Evolutionary conservation across 2,797 vertebrate species (phyloP).

Genomic region (Prionace glauca): DNA sequence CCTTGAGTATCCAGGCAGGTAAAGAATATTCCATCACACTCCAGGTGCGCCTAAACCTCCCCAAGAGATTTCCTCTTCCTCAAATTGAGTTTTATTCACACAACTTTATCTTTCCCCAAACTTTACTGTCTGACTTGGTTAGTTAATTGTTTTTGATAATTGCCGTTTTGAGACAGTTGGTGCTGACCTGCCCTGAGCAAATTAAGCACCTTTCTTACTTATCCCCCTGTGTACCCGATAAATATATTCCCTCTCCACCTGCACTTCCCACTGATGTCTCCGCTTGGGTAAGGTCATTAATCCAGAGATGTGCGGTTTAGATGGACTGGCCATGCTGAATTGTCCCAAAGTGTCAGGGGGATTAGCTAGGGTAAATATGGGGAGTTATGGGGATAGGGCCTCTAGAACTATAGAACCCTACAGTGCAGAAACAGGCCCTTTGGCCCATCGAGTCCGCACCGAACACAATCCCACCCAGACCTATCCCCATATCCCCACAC

Average conservation of each 20-base stretch:
- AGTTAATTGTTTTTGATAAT: not conserved
- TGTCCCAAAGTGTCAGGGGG: too few relatives aligned
- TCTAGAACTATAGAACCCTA: too few relatives aligned
- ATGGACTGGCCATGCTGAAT: too few relatives aligned
- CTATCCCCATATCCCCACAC: too few relatives aligned
- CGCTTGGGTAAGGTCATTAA: not conserved
- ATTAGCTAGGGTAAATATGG: too few relatives aligned
- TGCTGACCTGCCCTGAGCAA: not conserved
- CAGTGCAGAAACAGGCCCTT: too few relatives aligned
- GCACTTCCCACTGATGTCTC: not conserved
- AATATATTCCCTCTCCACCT: not conserved
- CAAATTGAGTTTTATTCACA: not conserved
- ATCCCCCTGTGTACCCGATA: not conserved
- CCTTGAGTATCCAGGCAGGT: not conserved
- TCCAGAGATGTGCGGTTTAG: too few relatives aligned
- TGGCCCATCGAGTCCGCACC: too few relatives aligned
- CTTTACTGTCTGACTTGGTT: not conserved
- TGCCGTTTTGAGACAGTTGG: not conserved
- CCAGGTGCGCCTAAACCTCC: not conserved
- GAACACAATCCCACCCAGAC: too few relatives aligned
- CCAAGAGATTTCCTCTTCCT: not conserved
- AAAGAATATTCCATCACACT: not conserved
- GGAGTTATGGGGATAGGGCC: too few relatives aligned
- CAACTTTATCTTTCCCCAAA: too few relatives aligned
- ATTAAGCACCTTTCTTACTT: not conserved